phyloP scores from a whole-genome alignment of 2,888 invertebrate species.

The Erpobdella octoculata region DNA sequence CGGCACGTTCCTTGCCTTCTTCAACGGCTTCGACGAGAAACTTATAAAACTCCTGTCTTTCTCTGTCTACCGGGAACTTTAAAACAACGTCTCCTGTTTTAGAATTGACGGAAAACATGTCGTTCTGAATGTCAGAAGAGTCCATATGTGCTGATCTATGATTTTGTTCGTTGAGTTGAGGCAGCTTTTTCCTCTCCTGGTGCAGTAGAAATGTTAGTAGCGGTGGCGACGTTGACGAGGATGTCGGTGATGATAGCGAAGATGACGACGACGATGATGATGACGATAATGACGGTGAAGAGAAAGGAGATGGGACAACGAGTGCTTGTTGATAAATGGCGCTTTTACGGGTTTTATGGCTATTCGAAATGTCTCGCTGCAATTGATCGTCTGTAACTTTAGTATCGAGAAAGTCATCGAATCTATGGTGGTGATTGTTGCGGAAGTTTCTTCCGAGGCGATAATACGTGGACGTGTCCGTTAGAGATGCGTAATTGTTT shows the following conservation, averaged over 20 bases:
- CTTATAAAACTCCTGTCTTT: conserved; percentile 20
- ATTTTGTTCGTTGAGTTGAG: neutral
- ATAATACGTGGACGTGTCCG: neutral
- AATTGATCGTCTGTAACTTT: neutral
- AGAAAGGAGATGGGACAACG: too few species aligned
- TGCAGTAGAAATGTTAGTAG: neutral
- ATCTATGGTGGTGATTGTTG: neutral
- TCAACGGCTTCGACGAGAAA: conserved; percentile 25
- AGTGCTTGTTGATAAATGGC: too few species aligned
- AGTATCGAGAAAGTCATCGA: neutral
- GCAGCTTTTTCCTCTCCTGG: neutral
- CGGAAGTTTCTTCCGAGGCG: neutral
- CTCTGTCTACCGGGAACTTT: conserved; percentile 26
- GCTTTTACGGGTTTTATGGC: neutral
- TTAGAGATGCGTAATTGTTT: neutral
- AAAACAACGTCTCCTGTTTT: conserved; percentile 22
- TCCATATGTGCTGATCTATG: neutral
- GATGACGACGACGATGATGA: neutral
- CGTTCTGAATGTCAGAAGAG: neutral
- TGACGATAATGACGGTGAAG: too few species aligned
- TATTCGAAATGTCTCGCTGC: neutral
- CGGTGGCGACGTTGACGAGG: neutral
- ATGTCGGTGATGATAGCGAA: neutral
- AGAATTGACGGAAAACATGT: conserved; percentile 20
- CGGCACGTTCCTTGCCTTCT: neutral